phyloP scores from a whole-genome alignment of 2,113 vertebrate species.

The Cottus gobio region DNA sequence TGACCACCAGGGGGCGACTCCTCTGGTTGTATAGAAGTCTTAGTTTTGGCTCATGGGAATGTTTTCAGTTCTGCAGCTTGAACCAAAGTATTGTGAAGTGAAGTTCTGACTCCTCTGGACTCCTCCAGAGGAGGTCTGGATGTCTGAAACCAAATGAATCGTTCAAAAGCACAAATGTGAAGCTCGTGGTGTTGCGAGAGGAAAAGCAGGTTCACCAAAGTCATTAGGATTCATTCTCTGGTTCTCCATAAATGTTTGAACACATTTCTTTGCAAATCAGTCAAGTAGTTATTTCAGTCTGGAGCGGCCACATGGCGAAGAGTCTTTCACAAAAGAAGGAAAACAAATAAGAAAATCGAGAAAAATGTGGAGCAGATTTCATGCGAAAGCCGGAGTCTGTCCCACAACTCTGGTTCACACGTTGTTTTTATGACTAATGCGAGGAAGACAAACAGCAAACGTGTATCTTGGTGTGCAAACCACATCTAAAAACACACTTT shows the following conservation, averaged over 20 bases:
- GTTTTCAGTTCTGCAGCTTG: no score
- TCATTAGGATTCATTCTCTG: neutral
- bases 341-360: neutral
- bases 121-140: neutral
- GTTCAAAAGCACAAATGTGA: neutral
- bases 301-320: neutral
- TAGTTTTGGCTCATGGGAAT: no score
- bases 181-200: neutral
- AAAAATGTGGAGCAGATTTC: neutral
- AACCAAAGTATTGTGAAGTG: no score
- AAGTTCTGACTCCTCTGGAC: no score
- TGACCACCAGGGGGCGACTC: no score
- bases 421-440: neutral
- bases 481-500: neutral
- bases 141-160: neutral
- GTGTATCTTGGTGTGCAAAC: neutral
- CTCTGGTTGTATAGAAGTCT: no score
- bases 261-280: neutral
- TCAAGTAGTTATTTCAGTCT: neutral
- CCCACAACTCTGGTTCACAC: neutral
- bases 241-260: neutral
- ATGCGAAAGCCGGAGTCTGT: neutral
- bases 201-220: neutral
- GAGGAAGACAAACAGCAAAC: neutral
- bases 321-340: neutral